Evolutionary conservation across 2,888 invertebrate species (phyloP).

Genomic region (Pachymerium ferrugineum): DNA sequence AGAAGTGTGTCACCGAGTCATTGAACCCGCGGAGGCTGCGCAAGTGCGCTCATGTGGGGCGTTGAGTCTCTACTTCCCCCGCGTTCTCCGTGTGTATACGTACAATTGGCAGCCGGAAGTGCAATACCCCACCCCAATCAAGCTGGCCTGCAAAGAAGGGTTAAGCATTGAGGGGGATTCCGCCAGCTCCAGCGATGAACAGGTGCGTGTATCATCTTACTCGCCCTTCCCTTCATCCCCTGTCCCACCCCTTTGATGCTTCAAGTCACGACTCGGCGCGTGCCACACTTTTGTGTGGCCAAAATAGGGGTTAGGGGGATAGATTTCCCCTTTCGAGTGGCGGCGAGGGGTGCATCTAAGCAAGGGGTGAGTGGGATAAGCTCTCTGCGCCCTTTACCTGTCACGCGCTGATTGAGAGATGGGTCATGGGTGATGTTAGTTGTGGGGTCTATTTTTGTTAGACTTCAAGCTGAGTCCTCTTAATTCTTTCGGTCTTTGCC

Average conservation of each 20-base stretch:
- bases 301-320: not conserved
- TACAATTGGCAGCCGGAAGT: not conserved
- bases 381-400: constrained; percentile 4
- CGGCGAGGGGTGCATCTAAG: not conserved
- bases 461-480: not conserved
- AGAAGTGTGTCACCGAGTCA: constrained; percentile 37
- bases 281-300: constrained; percentile 6
- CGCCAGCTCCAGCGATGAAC: not conserved
- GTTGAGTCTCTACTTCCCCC: not conserved
- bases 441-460: constrained; percentile 7
- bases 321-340: not conserved
- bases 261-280: not conserved
- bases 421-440: not conserved
- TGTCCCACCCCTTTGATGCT: constrained; percentile 13
- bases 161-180: not conserved
- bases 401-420: constrained; percentile 4
- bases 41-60: constrained; percentile 14
- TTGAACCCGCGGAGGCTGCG: constrained; percentile 34
- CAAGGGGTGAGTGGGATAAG: constrained; percentile 17
- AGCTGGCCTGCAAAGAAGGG: not conserved
- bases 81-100: not conserved
- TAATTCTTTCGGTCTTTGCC: not conserved
- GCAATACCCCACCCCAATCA: not conserved
- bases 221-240: not conserved
- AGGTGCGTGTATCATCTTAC: constrained; percentile 14